phyloP scores from a whole-genome alignment of 2,797 vertebrate genomes.

The Zenarchopterus dispar region DNA sequence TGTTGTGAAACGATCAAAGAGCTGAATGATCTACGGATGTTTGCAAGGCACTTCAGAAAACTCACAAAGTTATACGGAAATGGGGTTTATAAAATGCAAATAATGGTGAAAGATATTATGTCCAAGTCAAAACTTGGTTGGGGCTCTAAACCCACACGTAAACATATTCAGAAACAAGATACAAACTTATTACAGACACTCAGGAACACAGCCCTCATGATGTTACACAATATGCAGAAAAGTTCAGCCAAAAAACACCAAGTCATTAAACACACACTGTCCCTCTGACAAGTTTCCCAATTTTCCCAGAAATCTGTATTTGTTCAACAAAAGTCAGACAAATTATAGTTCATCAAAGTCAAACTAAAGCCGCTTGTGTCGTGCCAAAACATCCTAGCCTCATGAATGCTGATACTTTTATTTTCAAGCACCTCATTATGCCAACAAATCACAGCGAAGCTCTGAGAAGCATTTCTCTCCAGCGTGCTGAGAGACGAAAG shows the following conservation, averaged over 20 bases:
- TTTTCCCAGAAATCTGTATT: slow-evolving; percentile 5
- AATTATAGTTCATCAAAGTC: slow-evolving; percentile 7
- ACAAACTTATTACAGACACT: slow-evolving; percentile 2
- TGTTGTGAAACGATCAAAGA: too few relatives aligned
- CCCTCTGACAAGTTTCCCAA: background rate
- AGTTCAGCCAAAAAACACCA: slow-evolving; percentile 13
- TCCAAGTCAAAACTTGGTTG: too few relatives aligned
- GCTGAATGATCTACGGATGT: too few relatives aligned
- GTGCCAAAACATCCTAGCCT: slow-evolving; percentile 3
- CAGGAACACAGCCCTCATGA: slow-evolving; percentile 14
- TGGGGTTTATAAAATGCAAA: too few relatives aligned
- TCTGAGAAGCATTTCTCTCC: slow-evolving; percentile 21
- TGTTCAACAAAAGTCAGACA: slow-evolving; percentile 12
- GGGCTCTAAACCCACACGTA: too few relatives aligned
- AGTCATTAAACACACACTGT: background rate
- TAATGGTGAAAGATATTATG: too few relatives aligned
- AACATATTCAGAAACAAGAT: too few relatives aligned
- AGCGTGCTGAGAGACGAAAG: slow-evolving; percentile 14
- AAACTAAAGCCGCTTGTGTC: slow-evolving; percentile 36
- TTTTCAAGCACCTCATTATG: slow-evolving; percentile 30
- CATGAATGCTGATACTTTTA: background rate
- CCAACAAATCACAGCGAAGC: slow-evolving; percentile 22
- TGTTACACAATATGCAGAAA: slow-evolving; percentile 18
- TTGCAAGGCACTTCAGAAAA: too few relatives aligned
- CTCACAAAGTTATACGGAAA: too few relatives aligned